Percentiles rank a stretch among this genome's conserved stretches.
Conservation (phyloP, 2,888 invertebrate genomes). For the Rugalucina vietnamica region DNA sequence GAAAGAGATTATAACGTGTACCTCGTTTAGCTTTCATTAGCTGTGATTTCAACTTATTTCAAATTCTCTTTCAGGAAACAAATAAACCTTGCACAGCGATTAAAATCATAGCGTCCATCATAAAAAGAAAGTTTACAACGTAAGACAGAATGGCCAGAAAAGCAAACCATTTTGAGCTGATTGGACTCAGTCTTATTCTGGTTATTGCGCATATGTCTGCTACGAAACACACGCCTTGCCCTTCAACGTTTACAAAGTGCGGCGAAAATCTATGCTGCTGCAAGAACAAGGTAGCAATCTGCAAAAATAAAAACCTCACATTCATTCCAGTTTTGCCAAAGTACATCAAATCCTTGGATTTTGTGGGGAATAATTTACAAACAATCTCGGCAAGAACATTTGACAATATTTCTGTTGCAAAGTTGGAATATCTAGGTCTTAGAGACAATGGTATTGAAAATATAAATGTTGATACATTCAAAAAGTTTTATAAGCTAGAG, state of each 20-base stretch:
- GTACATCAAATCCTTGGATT: neutral
- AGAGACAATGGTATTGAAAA: neutral
- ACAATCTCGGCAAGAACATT: neutral
- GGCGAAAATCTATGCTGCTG: neutral
- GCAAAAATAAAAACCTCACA: neutral
- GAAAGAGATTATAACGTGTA: no score
- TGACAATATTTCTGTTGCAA: neutral
- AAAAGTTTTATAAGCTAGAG: neutral
- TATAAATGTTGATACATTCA: neutral
- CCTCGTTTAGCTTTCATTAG: no score
- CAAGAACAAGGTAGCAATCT: neutral
- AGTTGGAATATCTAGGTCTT: neutral
- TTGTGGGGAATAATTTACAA: neutral
- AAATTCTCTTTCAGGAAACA: no score
- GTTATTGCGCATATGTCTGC: no score
- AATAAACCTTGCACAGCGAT: no score
- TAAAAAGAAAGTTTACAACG: no score
- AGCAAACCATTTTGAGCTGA: no score
- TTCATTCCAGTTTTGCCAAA: neutral
- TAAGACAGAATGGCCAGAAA: no score
- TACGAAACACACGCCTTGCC: no score
- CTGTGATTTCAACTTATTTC: no score
- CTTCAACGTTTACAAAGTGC: neutral
- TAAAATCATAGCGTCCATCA: no score
- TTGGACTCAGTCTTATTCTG: no score